Evolutionary conservation across 2,888 invertebrate genomes (phyloP).

Genomic region (Octonoba sinensis): DNA sequence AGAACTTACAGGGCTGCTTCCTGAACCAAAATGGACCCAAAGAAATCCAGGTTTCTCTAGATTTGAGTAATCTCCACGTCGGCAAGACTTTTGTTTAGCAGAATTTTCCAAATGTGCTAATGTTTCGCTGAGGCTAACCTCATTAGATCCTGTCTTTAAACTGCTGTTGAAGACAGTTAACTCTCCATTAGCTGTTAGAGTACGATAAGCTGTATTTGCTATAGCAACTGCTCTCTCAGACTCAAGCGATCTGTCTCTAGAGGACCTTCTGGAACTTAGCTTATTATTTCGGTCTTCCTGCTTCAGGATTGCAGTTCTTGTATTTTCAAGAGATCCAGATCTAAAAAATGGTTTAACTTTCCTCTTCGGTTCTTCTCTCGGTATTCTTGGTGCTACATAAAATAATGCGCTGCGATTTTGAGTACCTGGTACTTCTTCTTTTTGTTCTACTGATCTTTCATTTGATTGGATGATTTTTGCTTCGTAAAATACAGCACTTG

Average conservation of each 20-base stretch:
- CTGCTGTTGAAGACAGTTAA: slow-evolving; percentile 56
- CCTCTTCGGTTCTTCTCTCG: no score
- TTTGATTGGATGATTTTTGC: background rate
- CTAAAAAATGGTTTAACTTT: background rate
- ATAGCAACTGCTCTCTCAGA: slow-evolving; percentile 50
- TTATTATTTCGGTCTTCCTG: background rate
- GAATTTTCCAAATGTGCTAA: slow-evolving; percentile 17
- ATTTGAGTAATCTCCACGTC: slow-evolving; percentile 34
- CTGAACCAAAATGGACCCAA: slow-evolving; percentile 62
- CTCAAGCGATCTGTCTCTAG: slow-evolving; percentile 37
- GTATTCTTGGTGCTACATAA: slow-evolving; percentile 13
- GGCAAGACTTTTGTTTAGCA: slow-evolving; percentile 4
- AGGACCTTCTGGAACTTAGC: background rate
- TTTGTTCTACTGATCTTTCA: background rate
- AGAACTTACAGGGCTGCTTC: slow-evolving; percentile 52
- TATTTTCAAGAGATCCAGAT: background rate
- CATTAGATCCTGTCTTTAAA: background rate
- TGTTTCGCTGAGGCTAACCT: background rate
- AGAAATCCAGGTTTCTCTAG: slow-evolving; percentile 58
- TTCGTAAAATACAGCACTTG: slow-evolving; percentile 44
- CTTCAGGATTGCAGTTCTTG: background rate
- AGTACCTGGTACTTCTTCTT: background rate
- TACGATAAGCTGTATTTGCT: slow-evolving; percentile 43
- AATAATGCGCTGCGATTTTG: slow-evolving; percentile 46
- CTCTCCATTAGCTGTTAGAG: slow-evolving; percentile 47